Evolutionary conservation across 2,113 vertebrate species (phyloP).

Genomic region (Pluvialis apricaria): DNA sequence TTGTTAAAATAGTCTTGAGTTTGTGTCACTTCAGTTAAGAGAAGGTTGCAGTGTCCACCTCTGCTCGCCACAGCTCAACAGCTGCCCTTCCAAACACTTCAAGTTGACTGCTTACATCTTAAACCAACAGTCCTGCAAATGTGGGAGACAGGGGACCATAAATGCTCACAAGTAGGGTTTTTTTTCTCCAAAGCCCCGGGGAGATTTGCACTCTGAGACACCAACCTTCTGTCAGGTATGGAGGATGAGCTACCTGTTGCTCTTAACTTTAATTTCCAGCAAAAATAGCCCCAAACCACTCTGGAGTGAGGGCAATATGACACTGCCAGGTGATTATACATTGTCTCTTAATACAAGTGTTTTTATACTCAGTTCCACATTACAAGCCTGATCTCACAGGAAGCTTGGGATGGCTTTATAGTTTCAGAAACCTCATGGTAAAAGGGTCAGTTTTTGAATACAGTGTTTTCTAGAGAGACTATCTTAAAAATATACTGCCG

Average conservation of each 20-base stretch:
- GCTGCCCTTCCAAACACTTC: not conserved
- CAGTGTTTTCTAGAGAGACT: slow-evolving; percentile 65
- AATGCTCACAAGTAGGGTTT: not conserved
- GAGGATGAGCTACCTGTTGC: not conserved
- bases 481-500: slow-evolving; percentile 71
- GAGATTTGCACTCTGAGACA: not conserved
- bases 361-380: slow-evolving; percentile 61
- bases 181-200: not conserved
- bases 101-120: not conserved
- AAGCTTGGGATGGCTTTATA: slow-evolving; percentile 26
- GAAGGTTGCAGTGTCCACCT: not conserved
- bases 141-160: not conserved
- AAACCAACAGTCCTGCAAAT: not conserved
- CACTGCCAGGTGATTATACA: not conserved
- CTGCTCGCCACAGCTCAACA: not conserved
- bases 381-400: slow-evolving; percentile 63
- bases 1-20: not conserved
- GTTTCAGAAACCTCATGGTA: slow-evolving; percentile 52
- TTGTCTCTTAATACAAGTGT: slow-evolving; percentile 23
- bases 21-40: not conserved
- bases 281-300: not conserved
- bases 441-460: slow-evolving; percentile 59
- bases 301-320: not conserved
- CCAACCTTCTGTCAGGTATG: not conserved
- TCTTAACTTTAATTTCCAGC: not conserved